Percentiles rank a stretch among this genome's conserved stretches.
Conservation (phyloP, 2,113 vertebrate species). For the Rhizomys pruinosus region DNA sequence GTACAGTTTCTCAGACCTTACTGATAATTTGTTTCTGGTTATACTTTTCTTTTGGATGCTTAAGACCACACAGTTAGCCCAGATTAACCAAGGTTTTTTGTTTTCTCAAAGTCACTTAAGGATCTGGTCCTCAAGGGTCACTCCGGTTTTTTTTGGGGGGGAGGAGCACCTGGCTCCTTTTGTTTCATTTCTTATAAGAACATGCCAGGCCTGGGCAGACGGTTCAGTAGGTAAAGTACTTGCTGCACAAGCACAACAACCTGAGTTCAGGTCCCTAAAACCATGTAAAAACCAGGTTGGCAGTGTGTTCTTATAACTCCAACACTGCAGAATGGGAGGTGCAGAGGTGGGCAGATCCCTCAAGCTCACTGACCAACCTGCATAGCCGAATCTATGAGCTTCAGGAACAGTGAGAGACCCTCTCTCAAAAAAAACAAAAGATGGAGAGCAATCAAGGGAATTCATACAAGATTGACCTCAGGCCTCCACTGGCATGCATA, state of each 20-base stretch:
- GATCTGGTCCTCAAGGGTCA: no score
- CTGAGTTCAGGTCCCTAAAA: not conserved
- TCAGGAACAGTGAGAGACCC: not conserved
- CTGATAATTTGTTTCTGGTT: no score
- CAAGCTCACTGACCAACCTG: not conserved
- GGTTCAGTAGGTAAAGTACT: not conserved
- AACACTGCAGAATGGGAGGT: not conserved
- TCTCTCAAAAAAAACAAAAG: not conserved
- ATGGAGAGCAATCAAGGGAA: not conserved
- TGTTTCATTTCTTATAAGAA: not conserved
- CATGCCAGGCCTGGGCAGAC: no score
- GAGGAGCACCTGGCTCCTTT: no score
- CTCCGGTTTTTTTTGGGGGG: no score
- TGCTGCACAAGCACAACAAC: not conserved
- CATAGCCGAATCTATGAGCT: not conserved
- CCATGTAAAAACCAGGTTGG: not conserved
- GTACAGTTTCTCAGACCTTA: no score
- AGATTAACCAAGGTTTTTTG: no score
- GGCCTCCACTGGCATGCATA: not conserved
- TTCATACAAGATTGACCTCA: not conserved
- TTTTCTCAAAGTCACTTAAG: no score
- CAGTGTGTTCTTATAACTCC: not conserved
- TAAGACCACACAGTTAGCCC: no score
- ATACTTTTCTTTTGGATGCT: no score
- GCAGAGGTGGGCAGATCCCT: not conserved